phyloP scores from a whole-genome alignment of 1,140 invertebrate genomes.

The Drosophila obscura region DNA sequence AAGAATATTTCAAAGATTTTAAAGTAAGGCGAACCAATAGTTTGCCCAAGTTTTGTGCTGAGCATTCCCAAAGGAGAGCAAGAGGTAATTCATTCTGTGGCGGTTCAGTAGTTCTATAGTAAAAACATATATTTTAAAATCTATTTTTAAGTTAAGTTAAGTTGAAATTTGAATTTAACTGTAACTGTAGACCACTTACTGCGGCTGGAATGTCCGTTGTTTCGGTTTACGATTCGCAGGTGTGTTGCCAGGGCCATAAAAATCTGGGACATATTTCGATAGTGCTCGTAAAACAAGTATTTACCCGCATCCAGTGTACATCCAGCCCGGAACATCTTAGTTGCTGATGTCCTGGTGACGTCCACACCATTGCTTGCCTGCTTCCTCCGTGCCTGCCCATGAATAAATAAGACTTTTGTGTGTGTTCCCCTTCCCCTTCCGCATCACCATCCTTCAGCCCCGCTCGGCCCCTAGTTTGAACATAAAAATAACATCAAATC shows the following conservation, averaged over 20 bases:
- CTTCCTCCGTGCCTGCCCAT: slow-evolving; percentile 23
- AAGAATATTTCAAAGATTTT: slow-evolving; percentile 54
- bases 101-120: no score
- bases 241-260: slow-evolving; percentile 30
- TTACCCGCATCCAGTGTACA: slow-evolving; percentile 3
- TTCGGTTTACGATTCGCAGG: slow-evolving; percentile 41
- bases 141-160: background rate
- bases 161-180: background rate
- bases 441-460: background rate
- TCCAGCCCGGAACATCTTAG: slow-evolving; percentile 22
- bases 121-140: background rate
- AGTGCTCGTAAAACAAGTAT: slow-evolving; percentile 25
- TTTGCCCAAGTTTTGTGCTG: slow-evolving; percentile 35
- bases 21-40: slow-evolving; percentile 48
- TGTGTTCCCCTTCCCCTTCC: slow-evolving; percentile 1
- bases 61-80: slow-evolving; percentile 15
- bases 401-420: slow-evolving; percentile 55
- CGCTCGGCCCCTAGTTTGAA: slow-evolving; percentile 37
- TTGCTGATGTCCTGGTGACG: slow-evolving; percentile 24
- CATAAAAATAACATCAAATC: slow-evolving; percentile 79
- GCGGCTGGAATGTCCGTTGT: background rate
- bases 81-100: slow-evolving; percentile 25
- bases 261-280: slow-evolving; percentile 27
- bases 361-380: slow-evolving; percentile 21
- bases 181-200: background rate